Conservation (phyloP, 2,888 invertebrate species). For the Pelosia muscerda region DNA sequence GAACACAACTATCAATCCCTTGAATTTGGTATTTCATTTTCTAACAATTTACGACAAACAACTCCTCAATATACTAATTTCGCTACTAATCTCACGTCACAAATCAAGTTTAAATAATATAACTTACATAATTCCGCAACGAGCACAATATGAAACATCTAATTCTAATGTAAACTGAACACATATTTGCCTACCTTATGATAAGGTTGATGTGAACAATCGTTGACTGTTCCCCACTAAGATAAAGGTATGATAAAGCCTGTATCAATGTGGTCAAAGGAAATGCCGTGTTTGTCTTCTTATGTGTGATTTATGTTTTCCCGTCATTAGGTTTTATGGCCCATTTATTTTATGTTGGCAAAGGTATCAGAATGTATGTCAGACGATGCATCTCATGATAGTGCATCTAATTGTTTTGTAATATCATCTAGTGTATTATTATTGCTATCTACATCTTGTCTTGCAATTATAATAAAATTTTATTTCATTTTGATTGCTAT, state of each 20-base stretch:
- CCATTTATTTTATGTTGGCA: conserved; percentile 52
- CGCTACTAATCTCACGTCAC: not conserved
- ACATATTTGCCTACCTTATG: conserved; percentile 70
- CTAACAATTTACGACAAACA: not conserved
- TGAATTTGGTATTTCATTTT: not conserved
- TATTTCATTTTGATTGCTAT: not conserved
- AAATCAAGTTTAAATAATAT: conserved; percentile 42
- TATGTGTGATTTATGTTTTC: conserved; percentile 71
- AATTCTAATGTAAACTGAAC: conserved; percentile 67
- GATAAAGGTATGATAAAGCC: conserved; percentile 71
- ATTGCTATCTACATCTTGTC: not conserved
- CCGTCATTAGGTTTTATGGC: conserved; percentile 60
- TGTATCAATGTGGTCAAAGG: conserved; percentile 77
- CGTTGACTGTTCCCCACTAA: conserved; percentile 65
- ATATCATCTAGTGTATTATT: not conserved
- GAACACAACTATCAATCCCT: not conserved
- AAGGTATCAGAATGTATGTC: conserved; percentile 45
- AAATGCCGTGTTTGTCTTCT: conserved; percentile 70
- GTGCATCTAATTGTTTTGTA: conserved; percentile 22
- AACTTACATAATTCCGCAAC: conserved; percentile 47
- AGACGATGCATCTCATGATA: conserved; percentile 32
- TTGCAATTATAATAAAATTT: not conserved
- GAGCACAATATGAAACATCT: conserved; percentile 51
- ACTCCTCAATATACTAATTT: not conserved
- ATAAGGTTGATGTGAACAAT: conserved; percentile 69